phyloP scores from a whole-genome alignment of 2,797 vertebrate genomes.

The Rhinatrema bivittatum region DNA sequence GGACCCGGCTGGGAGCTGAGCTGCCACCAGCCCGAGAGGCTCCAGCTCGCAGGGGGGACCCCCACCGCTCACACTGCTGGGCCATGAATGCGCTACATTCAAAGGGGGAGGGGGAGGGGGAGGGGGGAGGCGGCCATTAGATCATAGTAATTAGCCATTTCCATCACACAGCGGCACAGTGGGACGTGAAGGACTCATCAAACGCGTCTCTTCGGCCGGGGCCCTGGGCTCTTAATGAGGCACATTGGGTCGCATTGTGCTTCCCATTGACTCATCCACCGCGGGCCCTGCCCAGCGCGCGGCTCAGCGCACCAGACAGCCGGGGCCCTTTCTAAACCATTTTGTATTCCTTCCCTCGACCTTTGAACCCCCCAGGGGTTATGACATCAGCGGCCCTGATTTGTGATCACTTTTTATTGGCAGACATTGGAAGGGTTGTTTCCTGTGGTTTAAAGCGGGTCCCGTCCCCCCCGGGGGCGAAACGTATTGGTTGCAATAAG shows the following conservation, averaged over 20 bases:
- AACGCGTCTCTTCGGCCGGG: constrained; percentile 55
- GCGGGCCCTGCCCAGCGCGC: constrained; percentile 54
- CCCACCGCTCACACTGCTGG: constrained; percentile 54
- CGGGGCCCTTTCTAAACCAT: constrained; percentile 63
- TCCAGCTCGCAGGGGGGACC: constrained; percentile 51
- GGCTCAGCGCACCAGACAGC: constrained; percentile 56
- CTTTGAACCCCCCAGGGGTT: constrained; percentile 63
- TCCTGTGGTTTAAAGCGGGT: constrained; percentile 64
- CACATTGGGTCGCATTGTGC: constrained; percentile 61
- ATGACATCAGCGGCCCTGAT: constrained; percentile 67
- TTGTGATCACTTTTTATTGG: constrained; percentile 70
- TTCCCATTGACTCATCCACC: constrained; percentile 61
- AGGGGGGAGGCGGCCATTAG: constrained; percentile 68
- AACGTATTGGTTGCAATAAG: constrained; percentile 58
- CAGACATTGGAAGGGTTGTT: constrained; percentile 64
- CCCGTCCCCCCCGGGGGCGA: too few species aligned
- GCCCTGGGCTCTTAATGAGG: constrained; percentile 60
- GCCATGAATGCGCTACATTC: constrained; percentile 59
- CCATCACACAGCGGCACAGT: constrained; percentile 61
- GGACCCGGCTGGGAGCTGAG: constrained; percentile 41
- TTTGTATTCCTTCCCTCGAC: constrained; percentile 54
- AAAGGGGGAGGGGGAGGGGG: constrained; percentile 48
- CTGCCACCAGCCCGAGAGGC: constrained; percentile 54
- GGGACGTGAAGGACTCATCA: constrained; percentile 63
- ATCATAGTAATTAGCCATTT: constrained; percentile 76